Conservation (phyloP, 2,797 vertebrate species). For the Sebastes cheni region DNA sequence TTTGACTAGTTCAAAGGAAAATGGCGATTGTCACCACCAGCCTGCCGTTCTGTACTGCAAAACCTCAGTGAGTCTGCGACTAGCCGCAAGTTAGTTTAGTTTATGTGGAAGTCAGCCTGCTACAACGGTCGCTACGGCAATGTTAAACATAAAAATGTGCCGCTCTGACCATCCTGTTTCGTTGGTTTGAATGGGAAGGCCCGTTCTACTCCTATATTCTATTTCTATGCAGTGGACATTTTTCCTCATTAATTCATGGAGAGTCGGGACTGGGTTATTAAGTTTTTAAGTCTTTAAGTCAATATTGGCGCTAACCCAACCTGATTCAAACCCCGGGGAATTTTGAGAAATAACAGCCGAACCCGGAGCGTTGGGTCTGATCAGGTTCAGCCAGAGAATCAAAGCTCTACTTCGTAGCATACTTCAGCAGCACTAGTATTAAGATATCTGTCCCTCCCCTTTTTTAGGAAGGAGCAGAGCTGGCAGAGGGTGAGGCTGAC, state of each 20-base stretch:
- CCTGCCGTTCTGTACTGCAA: too few relatives aligned
- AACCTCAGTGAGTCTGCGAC: too few relatives aligned
- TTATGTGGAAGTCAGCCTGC: too few relatives aligned
- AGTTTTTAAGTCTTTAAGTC: neutral
- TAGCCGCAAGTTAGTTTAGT: too few relatives aligned
- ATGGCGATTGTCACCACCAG: too few relatives aligned
- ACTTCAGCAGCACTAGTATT: neutral
- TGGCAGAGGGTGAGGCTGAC: conserved; percentile 90
- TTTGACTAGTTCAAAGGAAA: too few relatives aligned
- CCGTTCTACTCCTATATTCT: too few relatives aligned
- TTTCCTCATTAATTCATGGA: neutral
- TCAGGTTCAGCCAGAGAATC: neutral
- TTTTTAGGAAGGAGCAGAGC: conserved; percentile 88
- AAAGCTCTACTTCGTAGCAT: neutral
- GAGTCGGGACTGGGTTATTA: neutral
- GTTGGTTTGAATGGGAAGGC: too few relatives aligned
- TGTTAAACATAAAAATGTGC: too few relatives aligned
- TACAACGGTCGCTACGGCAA: too few relatives aligned
- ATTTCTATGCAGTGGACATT: neutral
- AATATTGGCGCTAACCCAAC: neutral
- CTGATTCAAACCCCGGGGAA: neutral
- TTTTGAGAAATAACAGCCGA: neutral
- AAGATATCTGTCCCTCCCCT: neutral
- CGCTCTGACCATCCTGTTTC: too few relatives aligned
- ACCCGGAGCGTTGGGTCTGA: too few relatives aligned